Base-by-base conservation (phyloP, 2,113 vertebrate genomes). In the Brachirus orientalis region DNA sequence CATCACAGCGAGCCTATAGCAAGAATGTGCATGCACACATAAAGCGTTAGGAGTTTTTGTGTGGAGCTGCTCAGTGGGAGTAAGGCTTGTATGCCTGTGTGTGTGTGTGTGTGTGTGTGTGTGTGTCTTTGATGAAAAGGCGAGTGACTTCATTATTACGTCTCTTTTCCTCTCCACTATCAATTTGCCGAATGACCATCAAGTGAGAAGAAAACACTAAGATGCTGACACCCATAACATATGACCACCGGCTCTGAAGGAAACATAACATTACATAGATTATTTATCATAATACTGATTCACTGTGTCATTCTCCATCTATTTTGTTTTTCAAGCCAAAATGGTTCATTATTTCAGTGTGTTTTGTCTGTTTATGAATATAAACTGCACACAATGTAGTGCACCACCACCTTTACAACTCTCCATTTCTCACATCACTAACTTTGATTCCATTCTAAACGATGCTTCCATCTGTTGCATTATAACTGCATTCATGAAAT, bases 371-470 rank as follows among this genome's bases (percentile, higher is more conserved):
- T 84, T 76, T 20, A 33, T 50, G 50, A 68, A 59, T 14, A 41
- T 83, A 19, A 52, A 22, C 46, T 35, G 59, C 44, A 55, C 44
- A 78, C 58, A 61, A 65, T 77, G 81, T 63, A 45, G 55, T 47
- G 53, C 44, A n/a, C 6, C 48, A 19, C 72, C 65, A 6, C 28
- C 77, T 67, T 77, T 52, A 44, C 43, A 2, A 14, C 14, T 12
- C 57, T 78, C n/a, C 73, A 80, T 79, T 69, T 82, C 73, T 89
- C 86, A 87, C 81, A 72, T 72, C 79, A 90, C 90, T 89, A 92
- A 92, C 88, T 67, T 69, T 75, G 75, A 76, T 40, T 38, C 60
- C 77, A 69, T 65, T 63, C 51, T 80, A 65, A 89, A 82, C 82
- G 72, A 72, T 13, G 52, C 41, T 66, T 17, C 38, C 65, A 70